Evolutionary conservation across 2,797 vertebrate genomes (phyloP), one percentile per base, ranked within the genome.

Genomic region (Leuciscus waleckii): DNA sequence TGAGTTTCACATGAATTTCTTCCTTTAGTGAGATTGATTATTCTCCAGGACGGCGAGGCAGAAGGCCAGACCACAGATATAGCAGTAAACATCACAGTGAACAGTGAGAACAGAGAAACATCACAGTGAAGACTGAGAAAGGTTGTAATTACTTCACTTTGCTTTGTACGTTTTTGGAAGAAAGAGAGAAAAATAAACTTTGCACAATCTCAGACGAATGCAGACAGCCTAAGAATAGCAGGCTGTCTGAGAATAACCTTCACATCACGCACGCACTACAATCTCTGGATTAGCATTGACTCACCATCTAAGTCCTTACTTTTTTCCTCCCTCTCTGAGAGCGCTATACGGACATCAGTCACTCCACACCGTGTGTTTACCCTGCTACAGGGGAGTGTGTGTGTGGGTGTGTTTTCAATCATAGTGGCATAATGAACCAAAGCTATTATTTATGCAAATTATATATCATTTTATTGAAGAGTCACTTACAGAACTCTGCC

Each of bases 381-480:
- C 56, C 41, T 69, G 39, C 54, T 61, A 21, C 65, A 77, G 16
- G 14, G 65, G 63, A 54, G 39, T 1, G 6, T 78, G 6, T 78
- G n/a, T 81, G 86, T 67, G 77, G 85, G 83, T 68, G 86, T 78
- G 77, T 81, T 86, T 86, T 89, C 71, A 85, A 87, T 81, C 77
- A 78, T 8, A 19, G n/a, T 49, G 61, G 46, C 29, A 69, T 77
- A 78, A 83, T 85, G 41, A 83, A 69, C 54, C n/a, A 77, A 76
- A 69, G 17, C 49, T 49, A 65, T 80, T 71, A 81, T 85, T 83
- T 77, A 82, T 75, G 54, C 21, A 23, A 84, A 78, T 81, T 29
- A 70, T 46, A 78, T 83, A 61, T 73, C 3, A 56, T 71, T 49
- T 80, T 73, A 61, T 49, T 10, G 37, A 46, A 16, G 46, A 83